These are phyloP conservation scores for Tor tambroides DNA, from an alignment of 2,113 vertebrate species.

Conservation along the genomic window DNA sequence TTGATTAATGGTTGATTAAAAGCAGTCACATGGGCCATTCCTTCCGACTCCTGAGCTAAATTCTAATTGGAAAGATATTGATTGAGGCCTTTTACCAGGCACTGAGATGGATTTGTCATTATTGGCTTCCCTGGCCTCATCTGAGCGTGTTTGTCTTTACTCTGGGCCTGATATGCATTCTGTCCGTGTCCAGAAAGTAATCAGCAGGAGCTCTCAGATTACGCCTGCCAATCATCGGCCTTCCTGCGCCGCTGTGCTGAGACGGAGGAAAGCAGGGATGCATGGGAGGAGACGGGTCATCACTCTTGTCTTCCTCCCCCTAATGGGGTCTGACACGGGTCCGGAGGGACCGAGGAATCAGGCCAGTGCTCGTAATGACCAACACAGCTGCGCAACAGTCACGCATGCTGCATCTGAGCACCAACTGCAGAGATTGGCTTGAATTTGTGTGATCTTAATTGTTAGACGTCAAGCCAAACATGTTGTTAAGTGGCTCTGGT, in stretches of 20 bases:
- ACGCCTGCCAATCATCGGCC: conserved; percentile 19
- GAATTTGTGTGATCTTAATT: neutral
- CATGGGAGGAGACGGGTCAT: conserved; percentile 37
- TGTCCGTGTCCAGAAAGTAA: neutral
- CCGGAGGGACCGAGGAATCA: neutral
- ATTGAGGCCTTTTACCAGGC: conserved; percentile 3
- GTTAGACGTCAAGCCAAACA: neutral
- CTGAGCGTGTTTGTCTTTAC: conserved; percentile 16
- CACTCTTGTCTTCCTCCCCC: conserved; percentile 4
- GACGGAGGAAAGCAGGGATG: neutral
- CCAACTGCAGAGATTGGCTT: neutral
- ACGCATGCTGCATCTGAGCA: neutral
- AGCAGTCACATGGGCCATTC: neutral
- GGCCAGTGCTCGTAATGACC: conserved; percentile 2
- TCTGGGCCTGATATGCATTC: conserved; percentile 25
- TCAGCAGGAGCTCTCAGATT: conserved; percentile 38
- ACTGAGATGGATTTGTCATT: neutral
- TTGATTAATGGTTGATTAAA: conserved; percentile 25
- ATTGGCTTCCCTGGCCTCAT: neutral
- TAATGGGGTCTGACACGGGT: conserved; percentile 32
- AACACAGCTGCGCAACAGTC: neutral
- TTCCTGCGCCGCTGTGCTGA: neutral
- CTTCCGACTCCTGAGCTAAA: conserved; percentile 9
- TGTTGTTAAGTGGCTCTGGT: neutral
- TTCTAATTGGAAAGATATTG: conserved; percentile 33